Percentiles rank a stretch among this genome's conserved stretches.
Evolutionary conservation across 2,113 vertebrate genomes (phyloP).

Genomic region (Piprites chloris): DNA sequence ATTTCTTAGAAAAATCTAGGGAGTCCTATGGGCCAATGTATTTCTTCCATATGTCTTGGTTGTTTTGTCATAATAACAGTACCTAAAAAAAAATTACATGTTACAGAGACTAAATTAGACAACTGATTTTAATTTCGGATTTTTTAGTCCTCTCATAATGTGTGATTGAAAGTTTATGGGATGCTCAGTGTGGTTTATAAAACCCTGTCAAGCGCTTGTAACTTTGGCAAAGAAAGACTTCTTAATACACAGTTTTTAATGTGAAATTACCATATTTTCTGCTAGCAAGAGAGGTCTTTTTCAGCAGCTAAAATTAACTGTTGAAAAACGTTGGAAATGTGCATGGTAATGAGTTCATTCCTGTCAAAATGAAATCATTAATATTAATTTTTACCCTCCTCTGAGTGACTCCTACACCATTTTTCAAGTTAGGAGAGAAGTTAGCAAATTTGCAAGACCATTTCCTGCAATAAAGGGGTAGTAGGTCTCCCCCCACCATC

Average conservation of each 20-base stretch:
- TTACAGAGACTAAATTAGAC: conserved; percentile 4
- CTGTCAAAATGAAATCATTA: conserved; percentile 65
- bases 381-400: conserved; percentile 63
- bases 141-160: conserved; percentile 48
- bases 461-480: background rate
- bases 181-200: conserved; percentile 60
- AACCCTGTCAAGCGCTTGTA: conserved; percentile 59
- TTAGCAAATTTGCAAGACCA: background rate
- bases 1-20: background rate
- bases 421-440: conserved; percentile 48
- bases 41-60: background rate
- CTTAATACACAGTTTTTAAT: conserved; percentile 64
- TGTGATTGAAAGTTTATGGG: conserved; percentile 61
- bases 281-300: conserved; percentile 60
- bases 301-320: conserved; percentile 69
- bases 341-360: conserved; percentile 63
- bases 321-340: conserved; percentile 67
- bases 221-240: conserved; percentile 64
- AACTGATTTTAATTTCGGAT: conserved; percentile 50
- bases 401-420: conserved; percentile 48
- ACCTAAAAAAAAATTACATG: background rate
- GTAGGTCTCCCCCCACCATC: background rate
- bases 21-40: background rate
- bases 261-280: conserved; percentile 67
- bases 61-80: background rate